These are phyloP conservation scores for Sterna hirundo DNA, from an alignment of 2,113 vertebrate genomes.

Conservation along the genomic window DNA sequence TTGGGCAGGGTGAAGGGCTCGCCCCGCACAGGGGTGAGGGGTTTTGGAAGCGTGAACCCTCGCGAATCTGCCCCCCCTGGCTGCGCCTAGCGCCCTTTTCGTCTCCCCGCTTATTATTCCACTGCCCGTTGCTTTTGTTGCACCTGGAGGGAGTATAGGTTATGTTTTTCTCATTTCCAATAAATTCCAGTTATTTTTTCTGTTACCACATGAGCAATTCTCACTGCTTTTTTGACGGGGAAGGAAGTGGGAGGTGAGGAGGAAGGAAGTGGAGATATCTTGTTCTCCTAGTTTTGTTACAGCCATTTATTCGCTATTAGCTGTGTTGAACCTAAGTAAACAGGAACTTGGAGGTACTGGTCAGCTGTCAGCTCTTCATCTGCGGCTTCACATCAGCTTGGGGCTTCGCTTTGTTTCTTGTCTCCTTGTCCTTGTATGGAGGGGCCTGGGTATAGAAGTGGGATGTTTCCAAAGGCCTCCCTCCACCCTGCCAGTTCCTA, in stretches of 20 bases:
- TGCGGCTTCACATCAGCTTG: neutral
- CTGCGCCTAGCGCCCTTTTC: fast-evolving
- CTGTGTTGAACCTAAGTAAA: neutral
- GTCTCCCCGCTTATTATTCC: fast-evolving
- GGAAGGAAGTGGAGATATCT: constrained; percentile 23
- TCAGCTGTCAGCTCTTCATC: neutral
- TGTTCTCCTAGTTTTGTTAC: neutral
- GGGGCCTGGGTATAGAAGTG: neutral
- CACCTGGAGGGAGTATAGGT: too few species aligned
- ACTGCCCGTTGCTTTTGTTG: fast-evolving
- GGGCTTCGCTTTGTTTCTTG: neutral
- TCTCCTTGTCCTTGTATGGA: neutral
- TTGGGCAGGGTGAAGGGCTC: neutral
- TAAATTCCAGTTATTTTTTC: neutral
- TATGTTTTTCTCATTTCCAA: neutral
- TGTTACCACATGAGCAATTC: neutral
- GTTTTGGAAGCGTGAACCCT: fast-evolving
- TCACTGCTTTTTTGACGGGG: neutral
- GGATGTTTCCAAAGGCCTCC: neutral
- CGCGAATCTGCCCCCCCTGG: neutral
- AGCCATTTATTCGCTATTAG: neutral
- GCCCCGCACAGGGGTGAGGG: too few species aligned
- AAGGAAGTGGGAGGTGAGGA: constrained; percentile 35
- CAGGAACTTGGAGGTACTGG: neutral
- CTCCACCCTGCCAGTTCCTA: neutral